Percentiles rank a stretch among this genome's conserved stretches.
phyloP scores from a whole-genome alignment of 2,888 invertebrate species.

The Rhamnusium bicolor region DNA sequence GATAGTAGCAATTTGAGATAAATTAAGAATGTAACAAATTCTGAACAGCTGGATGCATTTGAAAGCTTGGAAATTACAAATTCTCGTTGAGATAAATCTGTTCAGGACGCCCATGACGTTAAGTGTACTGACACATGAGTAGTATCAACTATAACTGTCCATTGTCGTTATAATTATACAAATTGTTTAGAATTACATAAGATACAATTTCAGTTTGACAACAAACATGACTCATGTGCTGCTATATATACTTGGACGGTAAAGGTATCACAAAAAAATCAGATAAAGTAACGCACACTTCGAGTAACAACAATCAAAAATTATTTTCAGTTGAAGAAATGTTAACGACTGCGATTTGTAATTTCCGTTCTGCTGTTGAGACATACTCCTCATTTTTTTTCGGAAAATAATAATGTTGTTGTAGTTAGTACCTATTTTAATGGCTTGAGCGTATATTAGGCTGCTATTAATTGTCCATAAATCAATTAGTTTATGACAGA shows the following conservation, averaged over 20 bases:
- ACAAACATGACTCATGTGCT: conserved; percentile 15
- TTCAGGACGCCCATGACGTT: background rate
- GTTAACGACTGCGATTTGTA: background rate
- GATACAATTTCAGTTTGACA: conserved; percentile 23
- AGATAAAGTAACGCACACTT: background rate
- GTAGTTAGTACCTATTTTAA: background rate
- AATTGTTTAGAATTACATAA: conserved; percentile 31
- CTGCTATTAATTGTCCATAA: background rate
- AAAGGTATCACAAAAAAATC: background rate
- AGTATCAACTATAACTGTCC: conserved; percentile 14
- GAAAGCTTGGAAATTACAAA: too few relatives aligned
- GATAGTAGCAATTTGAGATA: too few relatives aligned
- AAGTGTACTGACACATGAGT: background rate
- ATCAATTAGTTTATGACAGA: background rate
- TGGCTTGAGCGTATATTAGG: background rate
- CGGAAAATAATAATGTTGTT: background rate
- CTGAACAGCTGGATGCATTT: too few relatives aligned
- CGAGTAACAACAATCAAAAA: conserved; percentile 1
- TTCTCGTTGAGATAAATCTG: background rate
- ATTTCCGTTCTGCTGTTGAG: background rate
- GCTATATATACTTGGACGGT: background rate
- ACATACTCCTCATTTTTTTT: background rate
- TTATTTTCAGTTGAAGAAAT: conserved; percentile 1
- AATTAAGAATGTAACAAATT: too few relatives aligned
- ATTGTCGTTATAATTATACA: conserved; percentile 3